phyloP scores from a whole-genome alignment of 2,888 invertebrate species.

The Chrysopilus asiliformis region DNA sequence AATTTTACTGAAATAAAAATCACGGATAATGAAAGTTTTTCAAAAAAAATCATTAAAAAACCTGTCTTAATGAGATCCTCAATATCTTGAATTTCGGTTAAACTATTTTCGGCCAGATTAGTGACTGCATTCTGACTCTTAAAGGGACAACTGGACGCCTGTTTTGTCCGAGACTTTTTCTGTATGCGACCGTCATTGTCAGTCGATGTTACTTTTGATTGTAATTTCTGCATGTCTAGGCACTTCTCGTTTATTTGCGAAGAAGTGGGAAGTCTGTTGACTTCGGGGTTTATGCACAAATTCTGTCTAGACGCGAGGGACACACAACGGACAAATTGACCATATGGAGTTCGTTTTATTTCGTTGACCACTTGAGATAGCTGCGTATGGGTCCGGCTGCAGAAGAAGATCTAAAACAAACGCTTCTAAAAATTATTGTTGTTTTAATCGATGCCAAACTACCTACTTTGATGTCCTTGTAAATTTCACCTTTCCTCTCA shows the following conservation, averaged over 20 bases:
- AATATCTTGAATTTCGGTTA: conserved; percentile 68
- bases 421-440: neutral
- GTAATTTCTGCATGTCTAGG: conserved; percentile 61
- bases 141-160: conserved; percentile 51
- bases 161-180: conserved; percentile 46
- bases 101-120: conserved; percentile 47
- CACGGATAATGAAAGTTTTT: no score
- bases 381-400: conserved; percentile 95
- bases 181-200: conserved; percentile 46
- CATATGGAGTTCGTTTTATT: conserved; percentile 68
- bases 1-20: no score
- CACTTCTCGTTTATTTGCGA: conserved; percentile 85
- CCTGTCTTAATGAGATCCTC: conserved; percentile 65
- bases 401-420: conserved; percentile 67
- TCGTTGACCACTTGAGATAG: conserved; percentile 90
- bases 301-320: conserved; percentile 85
- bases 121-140: conserved; percentile 49
- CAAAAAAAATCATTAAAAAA: no score
- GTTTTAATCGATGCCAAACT: neutral
- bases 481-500: conserved; percentile 34
- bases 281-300: conserved; percentile 76
- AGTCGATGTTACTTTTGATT: conserved; percentile 34
- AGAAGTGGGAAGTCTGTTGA: conserved; percentile 56
- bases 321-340: conserved; percentile 54
- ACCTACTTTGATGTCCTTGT: conserved; percentile 29